Base-by-base conservation (phyloP, 2,888 invertebrate genomes). In the Drosophila kuntzei region DNA sequence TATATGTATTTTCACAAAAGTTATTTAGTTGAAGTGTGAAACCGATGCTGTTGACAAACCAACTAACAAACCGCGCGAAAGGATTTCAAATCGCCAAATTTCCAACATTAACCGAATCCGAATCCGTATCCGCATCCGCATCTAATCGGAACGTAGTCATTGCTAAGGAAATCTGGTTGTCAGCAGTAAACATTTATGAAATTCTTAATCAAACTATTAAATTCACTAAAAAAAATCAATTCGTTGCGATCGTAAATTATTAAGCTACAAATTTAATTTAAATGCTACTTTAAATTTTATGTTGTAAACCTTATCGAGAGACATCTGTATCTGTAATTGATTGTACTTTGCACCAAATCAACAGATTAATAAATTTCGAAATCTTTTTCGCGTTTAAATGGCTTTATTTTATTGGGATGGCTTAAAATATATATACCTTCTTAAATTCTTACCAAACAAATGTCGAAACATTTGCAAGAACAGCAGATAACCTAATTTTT, bases 321-420 rank as follows among this genome's bases (percentile, higher is more conserved):
- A 34, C 25, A 37, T 46, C 16, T 64, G 57, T 50, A 37, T 46
- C 16, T 64, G 57, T 50, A 74, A 75, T 66, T 75, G 88, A 75
- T 79, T 87, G 79, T 87, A 79, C 60, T 50, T 65, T 61, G 65
- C 66, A 65, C 58, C 60, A 59, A 86, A 85, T 77, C 63, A 72
- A 61, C 54, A 80, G 64, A 70, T 66, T 59, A 82, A 88, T 86
- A 88, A 82, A 87, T 88, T 86, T 79, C 76, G 76, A 90, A 87
- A 89, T 81, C 77, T 79, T 79, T 80, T 80, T 75, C 79, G 82
- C 76, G 81, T 90, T 87, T 69, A 72, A 77, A 25, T 8, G 6
- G 9, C 4, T n/a, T 7, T 49, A 3, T 36, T 43, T 29, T n/a
- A 29, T 2, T 39, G 8, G n/a, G 25, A 6, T 12, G n/a, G 22